Conservation (phyloP, 2,113 vertebrate genomes). For the Etheostoma cragini region DNA sequence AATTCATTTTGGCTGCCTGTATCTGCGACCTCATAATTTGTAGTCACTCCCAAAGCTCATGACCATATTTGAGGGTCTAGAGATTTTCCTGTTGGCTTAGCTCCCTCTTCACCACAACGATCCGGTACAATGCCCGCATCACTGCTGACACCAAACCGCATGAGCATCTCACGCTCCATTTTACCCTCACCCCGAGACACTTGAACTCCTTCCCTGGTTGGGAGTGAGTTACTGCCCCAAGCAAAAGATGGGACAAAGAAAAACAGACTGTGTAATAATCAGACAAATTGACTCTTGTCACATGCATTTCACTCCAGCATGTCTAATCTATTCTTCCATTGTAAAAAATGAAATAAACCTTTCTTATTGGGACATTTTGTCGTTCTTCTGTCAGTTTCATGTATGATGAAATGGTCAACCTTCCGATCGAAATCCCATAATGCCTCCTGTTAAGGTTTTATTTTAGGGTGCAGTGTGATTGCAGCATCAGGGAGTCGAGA, state of each 20-base stretch:
- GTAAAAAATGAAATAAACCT: neutral
- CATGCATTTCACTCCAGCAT: neutral
- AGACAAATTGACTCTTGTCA: neutral
- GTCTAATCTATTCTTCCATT: neutral
- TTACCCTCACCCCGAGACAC: too few relatives aligned
- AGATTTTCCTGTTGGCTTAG: too few relatives aligned
- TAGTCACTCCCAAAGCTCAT: too few relatives aligned
- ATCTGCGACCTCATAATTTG: too few relatives aligned
- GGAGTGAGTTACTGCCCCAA: too few relatives aligned
- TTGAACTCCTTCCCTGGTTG: too few relatives aligned
- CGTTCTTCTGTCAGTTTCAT: slow-evolving; percentile 26
- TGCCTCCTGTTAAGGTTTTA: slow-evolving; percentile 48
- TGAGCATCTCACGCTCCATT: too few relatives aligned
- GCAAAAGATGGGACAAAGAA: neutral
- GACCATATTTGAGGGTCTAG: too few relatives aligned
- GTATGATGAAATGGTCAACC: slow-evolving; percentile 44
- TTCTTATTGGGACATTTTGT: slow-evolving; percentile 10
- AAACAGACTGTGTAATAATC: slow-evolving; percentile 26
- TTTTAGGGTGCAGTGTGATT: slow-evolving; percentile 38
- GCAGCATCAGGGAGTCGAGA: neutral
- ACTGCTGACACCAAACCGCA: too few relatives aligned
- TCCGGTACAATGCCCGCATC: too few relatives aligned
- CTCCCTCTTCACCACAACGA: too few relatives aligned
- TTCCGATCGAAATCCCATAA: slow-evolving; percentile 45
- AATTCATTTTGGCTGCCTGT: too few relatives aligned